Conservation (phyloP, 2,797 vertebrate species). For the Etheostoma nigrum region DNA sequence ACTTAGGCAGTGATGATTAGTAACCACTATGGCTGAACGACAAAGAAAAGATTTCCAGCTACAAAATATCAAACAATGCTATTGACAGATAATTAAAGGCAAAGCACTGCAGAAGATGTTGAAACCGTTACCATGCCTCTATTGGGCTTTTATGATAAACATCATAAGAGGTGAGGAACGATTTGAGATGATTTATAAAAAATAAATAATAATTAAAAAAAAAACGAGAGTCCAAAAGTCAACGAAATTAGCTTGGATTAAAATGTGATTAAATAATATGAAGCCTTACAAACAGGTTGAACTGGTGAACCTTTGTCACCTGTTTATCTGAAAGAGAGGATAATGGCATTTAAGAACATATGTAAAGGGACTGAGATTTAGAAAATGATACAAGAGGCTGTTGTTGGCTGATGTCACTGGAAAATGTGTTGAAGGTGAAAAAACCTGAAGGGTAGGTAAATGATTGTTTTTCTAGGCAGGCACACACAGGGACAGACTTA, state of each 20-base stretch:
- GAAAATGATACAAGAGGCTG: neutral
- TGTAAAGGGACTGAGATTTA: neutral
- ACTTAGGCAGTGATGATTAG: neutral
- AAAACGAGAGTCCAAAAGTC: neutral
- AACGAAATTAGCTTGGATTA: neutral
- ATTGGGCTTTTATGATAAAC: neutral
- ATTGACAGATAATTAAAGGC: too few species aligned
- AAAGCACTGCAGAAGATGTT: neutral
- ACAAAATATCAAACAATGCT: neutral
- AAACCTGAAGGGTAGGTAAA: neutral
- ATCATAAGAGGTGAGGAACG: neutral
- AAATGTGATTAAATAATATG: neutral
- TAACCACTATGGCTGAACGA: neutral
- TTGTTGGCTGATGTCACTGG: neutral
- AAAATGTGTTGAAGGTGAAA: neutral
- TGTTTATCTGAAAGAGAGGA: neutral
- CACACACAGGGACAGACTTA: neutral
- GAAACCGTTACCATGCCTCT: neutral
- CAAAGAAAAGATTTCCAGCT: neutral
- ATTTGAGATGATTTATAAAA: neutral
- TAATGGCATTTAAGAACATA: neutral
- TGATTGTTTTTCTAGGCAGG: neutral
- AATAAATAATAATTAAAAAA: too few species aligned
- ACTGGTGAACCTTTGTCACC: too few species aligned
- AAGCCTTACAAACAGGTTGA: neutral